A percentile compares a stretch with the other conserved stretches of the same genome.
phyloP scores from a whole-genome alignment of 2,113 vertebrate species.

The Mugil cephalus region DNA sequence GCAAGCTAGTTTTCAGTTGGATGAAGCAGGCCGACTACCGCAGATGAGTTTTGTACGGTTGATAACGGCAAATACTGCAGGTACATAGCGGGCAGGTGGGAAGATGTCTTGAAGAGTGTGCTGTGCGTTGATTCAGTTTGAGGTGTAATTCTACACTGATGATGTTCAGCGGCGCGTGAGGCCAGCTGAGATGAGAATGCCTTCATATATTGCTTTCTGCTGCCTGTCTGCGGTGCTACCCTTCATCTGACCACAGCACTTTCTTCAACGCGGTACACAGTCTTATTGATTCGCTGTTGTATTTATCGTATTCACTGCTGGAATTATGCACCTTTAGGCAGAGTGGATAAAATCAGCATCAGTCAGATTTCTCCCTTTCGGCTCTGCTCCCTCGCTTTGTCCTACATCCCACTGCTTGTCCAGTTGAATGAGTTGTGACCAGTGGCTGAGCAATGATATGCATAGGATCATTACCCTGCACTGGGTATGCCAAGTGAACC shows the following conservation, averaged over 20 bases:
- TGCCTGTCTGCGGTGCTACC: conserved; percentile 24
- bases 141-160: conserved; percentile 67
- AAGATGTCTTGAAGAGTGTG: conserved; percentile 11
- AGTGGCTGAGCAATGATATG: conserved; percentile 55
- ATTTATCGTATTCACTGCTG: conserved; percentile 61
- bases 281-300: conserved; percentile 62
- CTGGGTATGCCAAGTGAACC: conserved; percentile 37
- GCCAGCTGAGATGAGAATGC: conserved; percentile 51
- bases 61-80: conserved; percentile 46
- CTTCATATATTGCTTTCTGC: conserved; percentile 53
- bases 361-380: conserved; percentile 49
- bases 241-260: conserved; percentile 54
- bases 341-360: conserved; percentile 70
- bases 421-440: conserved; percentile 67
- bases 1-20: conserved; percentile 42
- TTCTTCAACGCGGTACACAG: conserved; percentile 48
- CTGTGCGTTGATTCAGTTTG: conserved; percentile 55
- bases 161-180: conserved; percentile 68
- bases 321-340: conserved; percentile 62
- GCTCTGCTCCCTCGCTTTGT: conserved; percentile 17
- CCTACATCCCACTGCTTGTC: conserved; percentile 26
- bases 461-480: conserved; percentile 65
- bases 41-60: conserved; percentile 54
- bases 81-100: conserved; percentile 38
- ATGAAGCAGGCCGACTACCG: conserved; percentile 22